Conservation (phyloP, 2,113 vertebrate species). For the Lasiurus cinereus region DNA sequence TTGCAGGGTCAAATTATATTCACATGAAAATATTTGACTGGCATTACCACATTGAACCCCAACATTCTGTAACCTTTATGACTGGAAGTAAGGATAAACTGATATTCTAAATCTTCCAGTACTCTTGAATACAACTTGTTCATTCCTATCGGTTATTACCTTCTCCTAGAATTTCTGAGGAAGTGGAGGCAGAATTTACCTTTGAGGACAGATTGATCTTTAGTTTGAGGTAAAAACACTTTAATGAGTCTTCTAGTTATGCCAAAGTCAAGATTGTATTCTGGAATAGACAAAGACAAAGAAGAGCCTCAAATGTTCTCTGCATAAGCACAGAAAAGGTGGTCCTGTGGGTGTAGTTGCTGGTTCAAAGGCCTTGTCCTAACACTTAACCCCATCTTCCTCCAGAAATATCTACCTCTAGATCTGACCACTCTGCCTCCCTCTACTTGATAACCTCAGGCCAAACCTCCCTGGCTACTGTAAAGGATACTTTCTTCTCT, state of each 20-base stretch:
- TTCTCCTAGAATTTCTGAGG: slow-evolving; percentile 14
- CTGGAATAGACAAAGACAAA: slow-evolving; percentile 43
- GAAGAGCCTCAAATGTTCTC: background rate
- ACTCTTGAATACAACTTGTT: background rate
- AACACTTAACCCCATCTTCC: background rate
- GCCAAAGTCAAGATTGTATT: slow-evolving; percentile 48
- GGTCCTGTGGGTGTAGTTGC: background rate
- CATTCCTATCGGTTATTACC: too few species aligned
- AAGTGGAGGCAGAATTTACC: slow-evolving; percentile 59
- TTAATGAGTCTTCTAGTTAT: slow-evolving; percentile 53
- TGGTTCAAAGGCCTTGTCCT: background rate
- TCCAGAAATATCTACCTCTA: background rate
- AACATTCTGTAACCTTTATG: slow-evolving; percentile 50
- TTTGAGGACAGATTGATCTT: slow-evolving; percentile 53
- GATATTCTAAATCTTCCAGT: slow-evolving; percentile 45
- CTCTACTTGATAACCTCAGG: background rate
- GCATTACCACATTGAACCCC: slow-evolving; percentile 20
- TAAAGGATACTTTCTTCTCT: background rate
- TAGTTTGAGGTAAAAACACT: slow-evolving; percentile 9
- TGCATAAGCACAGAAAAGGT: background rate
- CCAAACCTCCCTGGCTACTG: background rate
- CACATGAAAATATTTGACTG: slow-evolving; percentile 15
- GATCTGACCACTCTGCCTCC: background rate
- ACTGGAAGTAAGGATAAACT: slow-evolving; percentile 24
- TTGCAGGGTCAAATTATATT: slow-evolving; percentile 34